A percentile compares a stretch with the other conserved stretches of the same genome.
Conservation (phyloP, 2,888 invertebrate genomes). For the Dione vanillae region DNA sequence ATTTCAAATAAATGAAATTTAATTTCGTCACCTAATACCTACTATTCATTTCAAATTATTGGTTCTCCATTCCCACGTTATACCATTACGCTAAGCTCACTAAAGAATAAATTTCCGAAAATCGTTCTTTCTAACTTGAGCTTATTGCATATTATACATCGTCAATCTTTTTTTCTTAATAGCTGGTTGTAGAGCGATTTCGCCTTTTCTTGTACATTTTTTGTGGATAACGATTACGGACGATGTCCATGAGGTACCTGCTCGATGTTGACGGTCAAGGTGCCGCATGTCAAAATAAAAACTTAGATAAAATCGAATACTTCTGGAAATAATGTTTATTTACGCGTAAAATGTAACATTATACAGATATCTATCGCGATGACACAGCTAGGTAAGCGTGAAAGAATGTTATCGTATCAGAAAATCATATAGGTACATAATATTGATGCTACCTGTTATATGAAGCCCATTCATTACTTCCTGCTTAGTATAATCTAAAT, state of each 20-base stretch:
- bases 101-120: slow-evolving; percentile 80
- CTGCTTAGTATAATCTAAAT: background rate
- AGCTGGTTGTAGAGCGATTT: slow-evolving; percentile 71
- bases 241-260: slow-evolving; percentile 77
- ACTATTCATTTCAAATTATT: background rate
- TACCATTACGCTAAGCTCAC: slow-evolving; percentile 62
- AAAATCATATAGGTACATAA: background rate
- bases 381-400: slow-evolving; percentile 28
- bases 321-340: slow-evolving; percentile 55
- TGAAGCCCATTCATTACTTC: slow-evolving; percentile 3
- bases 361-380: slow-evolving; percentile 28
- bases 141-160: slow-evolving; percentile 82
- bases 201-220: slow-evolving; percentile 68
- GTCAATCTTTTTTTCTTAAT: slow-evolving; percentile 73
- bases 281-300: slow-evolving; percentile 79
- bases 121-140: slow-evolving; percentile 79
- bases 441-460: background rate
- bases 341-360: slow-evolving; percentile 62
- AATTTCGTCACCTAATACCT: no score
- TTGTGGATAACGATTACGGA: slow-evolving; percentile 69
- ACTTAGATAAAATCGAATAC: slow-evolving; percentile 64
- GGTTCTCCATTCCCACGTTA: slow-evolving; percentile 71
- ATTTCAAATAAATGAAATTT: no score
- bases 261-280: slow-evolving; percentile 79
- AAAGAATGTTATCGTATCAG: slow-evolving; percentile 14